Conservation (phyloP, 2,888 invertebrate species). For the Cephus sareptanus region DNA sequence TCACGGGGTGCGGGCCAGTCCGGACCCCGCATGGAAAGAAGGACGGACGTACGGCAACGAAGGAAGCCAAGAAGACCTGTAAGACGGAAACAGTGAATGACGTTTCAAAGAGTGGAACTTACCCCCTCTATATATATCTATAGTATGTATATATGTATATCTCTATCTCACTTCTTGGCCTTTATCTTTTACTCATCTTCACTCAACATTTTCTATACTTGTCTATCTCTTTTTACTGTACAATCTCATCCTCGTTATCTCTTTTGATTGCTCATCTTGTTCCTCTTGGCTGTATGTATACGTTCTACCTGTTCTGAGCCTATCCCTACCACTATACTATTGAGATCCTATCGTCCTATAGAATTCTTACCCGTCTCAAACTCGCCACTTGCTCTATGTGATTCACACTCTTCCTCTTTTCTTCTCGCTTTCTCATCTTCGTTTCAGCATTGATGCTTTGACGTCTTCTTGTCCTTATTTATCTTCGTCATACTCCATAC, state of each 20-base stretch:
- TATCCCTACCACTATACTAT: not conserved
- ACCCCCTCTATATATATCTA: not conserved
- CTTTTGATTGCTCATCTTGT: slow-evolving; percentile 14
- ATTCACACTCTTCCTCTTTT: slow-evolving; percentile 5
- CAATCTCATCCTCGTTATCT: slow-evolving; percentile 27
- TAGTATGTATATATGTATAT: not conserved
- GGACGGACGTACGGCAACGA: slow-evolving; percentile 21
- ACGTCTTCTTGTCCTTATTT: not conserved
- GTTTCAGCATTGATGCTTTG: not conserved
- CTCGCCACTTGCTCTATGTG: not conserved
- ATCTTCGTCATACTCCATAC: slow-evolving; percentile 10
- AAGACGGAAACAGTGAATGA: slow-evolving; percentile 21
- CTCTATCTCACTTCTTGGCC: not conserved
- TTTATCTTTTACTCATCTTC: slow-evolving; percentile 26
- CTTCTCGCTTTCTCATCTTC: slow-evolving; percentile 13
- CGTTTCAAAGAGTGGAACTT: slow-evolving; percentile 1
- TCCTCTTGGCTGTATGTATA: slow-evolving; percentile 2
- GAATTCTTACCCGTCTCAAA: not conserved
- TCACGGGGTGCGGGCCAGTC: slow-evolving; percentile 56
- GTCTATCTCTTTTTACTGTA: slow-evolving; percentile 34
- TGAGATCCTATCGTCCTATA: not conserved
- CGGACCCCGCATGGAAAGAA: slow-evolving; percentile 12
- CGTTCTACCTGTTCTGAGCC: slow-evolving; percentile 9
- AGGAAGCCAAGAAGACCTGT: slow-evolving; percentile 35
- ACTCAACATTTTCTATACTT: slow-evolving; percentile 5